Percentiles rank a stretch among this genome's conserved stretches.
Conservation (phyloP, 1,140 invertebrate species). For the Trichonephila inaurata region DNA sequence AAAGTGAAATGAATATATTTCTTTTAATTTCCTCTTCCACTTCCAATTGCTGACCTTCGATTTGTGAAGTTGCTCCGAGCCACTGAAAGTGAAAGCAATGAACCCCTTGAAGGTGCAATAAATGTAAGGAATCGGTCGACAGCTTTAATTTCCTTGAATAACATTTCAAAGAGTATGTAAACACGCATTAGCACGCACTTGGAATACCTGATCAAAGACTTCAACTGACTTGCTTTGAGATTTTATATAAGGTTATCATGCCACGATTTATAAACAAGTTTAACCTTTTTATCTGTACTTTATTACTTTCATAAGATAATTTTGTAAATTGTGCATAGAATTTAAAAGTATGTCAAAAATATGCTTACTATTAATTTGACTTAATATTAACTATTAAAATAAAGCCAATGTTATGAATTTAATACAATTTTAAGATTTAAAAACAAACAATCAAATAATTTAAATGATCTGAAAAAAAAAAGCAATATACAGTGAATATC, state of each 20-base stretch:
- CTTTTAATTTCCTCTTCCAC: background rate
- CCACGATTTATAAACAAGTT: background rate
- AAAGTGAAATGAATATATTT: background rate
- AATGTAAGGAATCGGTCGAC: background rate
- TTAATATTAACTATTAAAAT: no score
- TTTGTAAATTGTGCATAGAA: no score
- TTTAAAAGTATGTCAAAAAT: no score
- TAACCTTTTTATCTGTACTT: background rate
- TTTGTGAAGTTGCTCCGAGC: background rate
- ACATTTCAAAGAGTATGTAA: background rate
- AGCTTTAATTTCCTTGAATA: background rate
- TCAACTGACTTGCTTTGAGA: background rate
- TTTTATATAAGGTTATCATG: background rate
- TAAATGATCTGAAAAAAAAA: no score
- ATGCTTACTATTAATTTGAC: no score
- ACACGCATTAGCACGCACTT: background rate
- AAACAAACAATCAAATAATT: no score
- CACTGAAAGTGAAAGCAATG: background rate
- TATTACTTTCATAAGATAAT: no score
- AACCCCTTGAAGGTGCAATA: background rate
- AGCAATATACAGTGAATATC: no score
- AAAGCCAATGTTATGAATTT: no score
- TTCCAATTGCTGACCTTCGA: slow-evolving; percentile 6
- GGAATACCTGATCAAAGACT: background rate
- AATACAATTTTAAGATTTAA: no score